Conservation (phyloP, 2,113 vertebrate species). For the Lampris megalopsis region DNA sequence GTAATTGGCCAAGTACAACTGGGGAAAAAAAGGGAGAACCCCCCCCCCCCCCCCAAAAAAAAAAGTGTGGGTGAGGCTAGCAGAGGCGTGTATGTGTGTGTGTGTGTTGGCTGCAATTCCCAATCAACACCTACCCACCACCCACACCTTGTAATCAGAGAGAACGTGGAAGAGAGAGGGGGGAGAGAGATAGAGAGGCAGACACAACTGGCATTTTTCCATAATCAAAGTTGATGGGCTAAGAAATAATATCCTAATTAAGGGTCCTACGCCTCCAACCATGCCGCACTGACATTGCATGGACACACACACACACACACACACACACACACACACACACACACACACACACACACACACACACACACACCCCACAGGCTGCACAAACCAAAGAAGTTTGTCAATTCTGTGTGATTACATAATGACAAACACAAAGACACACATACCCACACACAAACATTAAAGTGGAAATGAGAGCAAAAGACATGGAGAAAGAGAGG, state of each 20-base stretch:
- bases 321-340: constrained; percentile 7
- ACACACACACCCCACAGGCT: constrained; percentile 1
- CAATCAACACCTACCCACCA: constrained; percentile 78
- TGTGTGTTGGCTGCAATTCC: constrained; percentile 66
- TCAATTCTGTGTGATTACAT: not conserved
- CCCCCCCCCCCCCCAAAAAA: no score
- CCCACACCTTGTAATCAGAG: constrained; percentile 68
- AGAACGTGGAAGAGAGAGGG: constrained; percentile 36
- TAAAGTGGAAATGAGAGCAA: not conserved
- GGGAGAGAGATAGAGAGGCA: constrained; percentile 42
- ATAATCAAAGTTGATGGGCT: constrained; percentile 74
- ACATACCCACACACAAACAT: not conserved
- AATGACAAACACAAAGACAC: constrained; percentile 5
- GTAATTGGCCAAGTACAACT: no score
- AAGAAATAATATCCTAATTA: constrained; percentile 74
- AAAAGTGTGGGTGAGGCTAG: no score
- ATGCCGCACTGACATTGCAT: not conserved
- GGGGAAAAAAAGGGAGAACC: no score
- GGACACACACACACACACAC: constrained; percentile 25
- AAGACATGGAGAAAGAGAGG: not conserved
- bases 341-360: constrained; percentile 17
- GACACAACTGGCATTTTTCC: constrained; percentile 58
- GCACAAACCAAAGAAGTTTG: constrained; percentile 4
- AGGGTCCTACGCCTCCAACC: constrained; percentile 47
- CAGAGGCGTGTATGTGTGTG: not conserved